A percentile compares a stretch with the other conserved stretches of the same genome.
Conservation (phyloP, 2,888 invertebrate species). For the Leptopilina drosophilae region DNA sequence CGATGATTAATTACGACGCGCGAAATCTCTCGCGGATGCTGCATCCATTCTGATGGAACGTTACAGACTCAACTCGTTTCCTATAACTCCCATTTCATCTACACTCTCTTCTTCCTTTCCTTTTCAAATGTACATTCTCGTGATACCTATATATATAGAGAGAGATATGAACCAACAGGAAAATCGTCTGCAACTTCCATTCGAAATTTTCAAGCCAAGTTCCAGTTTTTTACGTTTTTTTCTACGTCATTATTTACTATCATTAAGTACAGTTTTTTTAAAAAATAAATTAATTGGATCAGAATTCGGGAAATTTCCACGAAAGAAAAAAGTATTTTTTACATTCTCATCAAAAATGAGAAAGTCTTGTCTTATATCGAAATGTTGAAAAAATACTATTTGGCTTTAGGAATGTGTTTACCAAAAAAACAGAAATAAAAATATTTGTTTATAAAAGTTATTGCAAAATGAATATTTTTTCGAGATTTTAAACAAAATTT, state of each 20-base stretch:
- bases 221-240: neutral
- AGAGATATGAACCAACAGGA: neutral
- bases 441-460: too few relatives aligned
- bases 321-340: too few relatives aligned
- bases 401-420: too few relatives aligned
- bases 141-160: neutral
- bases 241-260: slow-evolving; percentile 48
- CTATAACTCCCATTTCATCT: slow-evolving; percentile 11
- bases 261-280: slow-evolving; percentile 9
- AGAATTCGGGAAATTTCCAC: too few relatives aligned
- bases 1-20: slow-evolving; percentile 37
- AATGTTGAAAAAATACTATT: too few relatives aligned
- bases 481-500: too few relatives aligned
- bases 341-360: too few relatives aligned
- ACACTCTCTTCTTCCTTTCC: slow-evolving; percentile 23
- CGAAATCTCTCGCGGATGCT: slow-evolving; percentile 31
- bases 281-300: too few relatives aligned
- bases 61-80: slow-evolving; percentile 28
- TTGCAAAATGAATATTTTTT: too few relatives aligned
- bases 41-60: slow-evolving; percentile 31
- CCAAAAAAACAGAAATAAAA: too few relatives aligned
- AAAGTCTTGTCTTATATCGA: too few relatives aligned
- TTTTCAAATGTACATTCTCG: slow-evolving; percentile 20
- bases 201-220: neutral
- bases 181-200: neutral